Base-by-base conservation (phyloP, 2,888 invertebrate genomes). In the Drosophila longiperda region DNA sequence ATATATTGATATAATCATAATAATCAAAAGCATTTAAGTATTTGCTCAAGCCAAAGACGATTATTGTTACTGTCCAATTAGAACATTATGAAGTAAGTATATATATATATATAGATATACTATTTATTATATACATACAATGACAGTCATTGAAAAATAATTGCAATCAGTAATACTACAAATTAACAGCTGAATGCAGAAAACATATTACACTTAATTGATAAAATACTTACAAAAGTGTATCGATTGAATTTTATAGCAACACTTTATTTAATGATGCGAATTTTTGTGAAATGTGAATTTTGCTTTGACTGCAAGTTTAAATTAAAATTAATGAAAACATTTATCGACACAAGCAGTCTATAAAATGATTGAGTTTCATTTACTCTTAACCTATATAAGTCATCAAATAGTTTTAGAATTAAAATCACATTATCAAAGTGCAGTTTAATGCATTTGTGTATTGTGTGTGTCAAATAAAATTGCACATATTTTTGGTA, bases 391-490 rank as follows among this genome's bases (percentile, higher is more conserved):
- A 9, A 15, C 40, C 7, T 11, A 36, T 12, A 50, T 1, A 34
- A 36, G 45, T 40, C 57, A 29, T 38, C 40, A 38, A 67, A 32
- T 45, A 36, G 52, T 66, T 52, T 52, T 11, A 23, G 17, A 36
- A 53, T 40, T n/a, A 11, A 68, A 55, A 68, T 68, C 20, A 20
- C 11, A 70, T 50, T 55, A 61, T 15, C 17, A 42, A 20, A n/a
- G 17, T 61, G 40, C 26, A 33, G 17, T 69, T 61, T 48, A 15
- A 48, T 48, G 36, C 45, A 33, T 20, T 48, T 17, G 62, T 17
- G 62, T 15, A 49, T 49, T 70, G 54, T 55, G 20, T 40, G 17
- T 57, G 67, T 20, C 49, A 57, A 65, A 79, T 64, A 62, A 42
- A 72, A 69, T 58, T 60, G 58, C 23, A 50, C 60, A 60, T 57